These are phyloP conservation scores for Rhinopomastus cyanomelas DNA, from an alignment of 2,113 vertebrate species.

Conservation along the genomic window DNA sequence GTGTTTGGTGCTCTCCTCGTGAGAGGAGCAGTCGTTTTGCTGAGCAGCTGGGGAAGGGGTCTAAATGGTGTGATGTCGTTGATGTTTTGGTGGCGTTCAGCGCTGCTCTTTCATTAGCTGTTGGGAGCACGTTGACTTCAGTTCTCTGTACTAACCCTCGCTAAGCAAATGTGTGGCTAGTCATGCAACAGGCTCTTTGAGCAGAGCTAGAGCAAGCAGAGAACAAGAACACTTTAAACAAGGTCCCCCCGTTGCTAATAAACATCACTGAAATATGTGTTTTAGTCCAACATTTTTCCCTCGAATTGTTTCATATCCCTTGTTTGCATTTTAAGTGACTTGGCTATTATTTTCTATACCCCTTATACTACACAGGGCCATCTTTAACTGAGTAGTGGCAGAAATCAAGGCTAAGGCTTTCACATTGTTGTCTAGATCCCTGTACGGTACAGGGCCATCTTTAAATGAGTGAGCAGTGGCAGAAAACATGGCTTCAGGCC, in stretches of 20 bases:
- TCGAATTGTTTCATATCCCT: background rate
- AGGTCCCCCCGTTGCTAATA: background rate
- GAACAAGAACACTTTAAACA: background rate
- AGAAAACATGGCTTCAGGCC: background rate
- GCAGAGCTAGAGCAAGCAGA: background rate
- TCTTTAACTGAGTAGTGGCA: background rate
- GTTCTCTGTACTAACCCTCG: background rate
- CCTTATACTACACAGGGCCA: background rate
- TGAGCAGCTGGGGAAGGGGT: background rate
- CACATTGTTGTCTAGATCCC: background rate
- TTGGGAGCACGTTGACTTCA: background rate
- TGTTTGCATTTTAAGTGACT: background rate
- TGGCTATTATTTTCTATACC: background rate
- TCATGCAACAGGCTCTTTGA: background rate
- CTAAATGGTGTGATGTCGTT: background rate
- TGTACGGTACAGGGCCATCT: background rate
- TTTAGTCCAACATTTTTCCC: background rate
- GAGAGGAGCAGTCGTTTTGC: background rate
- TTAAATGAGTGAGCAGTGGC: background rate
- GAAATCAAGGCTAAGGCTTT: background rate
- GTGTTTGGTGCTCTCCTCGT: background rate
- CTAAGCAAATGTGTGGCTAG: background rate
- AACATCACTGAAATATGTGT: background rate
- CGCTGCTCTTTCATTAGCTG: background rate
- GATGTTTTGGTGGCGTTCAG: background rate